Percentiles rank a stretch among this genome's conserved stretches.
Evolutionary conservation across 2,888 invertebrate species (phyloP).

Genomic region (Platycheirus albimanus): DNA sequence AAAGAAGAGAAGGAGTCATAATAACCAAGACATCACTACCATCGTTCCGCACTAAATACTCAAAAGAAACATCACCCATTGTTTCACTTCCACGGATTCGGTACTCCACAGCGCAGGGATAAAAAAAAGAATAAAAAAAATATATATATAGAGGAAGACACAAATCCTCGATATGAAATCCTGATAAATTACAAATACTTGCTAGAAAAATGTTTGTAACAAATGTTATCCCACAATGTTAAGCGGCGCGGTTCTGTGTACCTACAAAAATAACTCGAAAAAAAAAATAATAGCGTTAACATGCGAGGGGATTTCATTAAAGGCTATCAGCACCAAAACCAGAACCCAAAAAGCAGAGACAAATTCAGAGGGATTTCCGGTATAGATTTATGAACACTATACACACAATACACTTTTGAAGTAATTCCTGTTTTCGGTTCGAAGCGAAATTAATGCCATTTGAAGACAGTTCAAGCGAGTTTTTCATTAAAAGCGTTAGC

Average conservation of each 20-base stretch:
- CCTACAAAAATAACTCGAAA: constrained; percentile 5
- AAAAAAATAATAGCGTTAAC: constrained; percentile 47
- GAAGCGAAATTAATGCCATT: constrained; percentile 51
- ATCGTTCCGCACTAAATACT: constrained; percentile 46
- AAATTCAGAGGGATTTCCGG: constrained; percentile 58
- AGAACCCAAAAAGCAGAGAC: constrained; percentile 25
- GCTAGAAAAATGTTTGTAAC: constrained; percentile 62
- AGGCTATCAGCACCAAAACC: constrained; percentile 30
- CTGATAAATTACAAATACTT: constrained; percentile 73
- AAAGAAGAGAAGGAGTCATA: constrained; percentile 10
- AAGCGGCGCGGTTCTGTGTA: constrained; percentile 4
- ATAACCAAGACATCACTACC: constrained; percentile 63
- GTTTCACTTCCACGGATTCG: not conserved
- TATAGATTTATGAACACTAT: constrained; percentile 67
- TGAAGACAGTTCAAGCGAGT: constrained; percentile 16
- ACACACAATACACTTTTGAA: constrained; percentile 56
- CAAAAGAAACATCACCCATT: constrained; percentile 53
- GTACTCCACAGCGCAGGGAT: not conserved
- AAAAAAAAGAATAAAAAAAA: constrained; percentile 22
- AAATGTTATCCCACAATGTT: constrained; percentile 65
- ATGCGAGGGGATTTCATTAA: constrained; percentile 66
- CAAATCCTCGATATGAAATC: constrained; percentile 70
- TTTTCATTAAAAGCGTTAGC: constrained; percentile 56
- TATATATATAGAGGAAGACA: constrained; percentile 23
- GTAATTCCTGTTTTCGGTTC: constrained; percentile 23